Base-by-base conservation (phyloP, 2,113 vertebrate species). In the Ammospiza nelsoni region DNA sequence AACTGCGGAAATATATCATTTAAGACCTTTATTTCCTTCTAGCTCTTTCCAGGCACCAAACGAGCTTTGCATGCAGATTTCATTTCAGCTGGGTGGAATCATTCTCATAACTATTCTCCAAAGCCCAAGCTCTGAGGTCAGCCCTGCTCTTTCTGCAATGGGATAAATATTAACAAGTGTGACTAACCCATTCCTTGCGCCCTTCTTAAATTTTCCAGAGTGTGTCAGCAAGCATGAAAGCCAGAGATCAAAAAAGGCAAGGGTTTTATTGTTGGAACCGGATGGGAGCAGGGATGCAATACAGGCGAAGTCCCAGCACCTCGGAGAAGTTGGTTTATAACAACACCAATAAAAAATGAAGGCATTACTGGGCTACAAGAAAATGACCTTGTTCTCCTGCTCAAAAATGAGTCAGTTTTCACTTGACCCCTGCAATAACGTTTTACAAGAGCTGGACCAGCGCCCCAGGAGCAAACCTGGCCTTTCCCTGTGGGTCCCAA, bases 91-190 rank as follows among this genome's bases (percentile, higher is more conserved):
- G 91, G 77, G 94, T 95, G 87, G 85, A 95, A 94, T 91, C 67
- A 2, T 77, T 96, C 92, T 96, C 86, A 41, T 90, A 95, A 96
- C 49, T 94, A 48, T 91, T 92, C 91, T 97, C 97, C 87, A 96
- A 96, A 97, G 95, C 95, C 91, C 48, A 48, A 71, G 92, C 87
- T 95, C 86, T 61, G 96, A 97, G 96, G 92, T 96, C 95, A 94
- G 92, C 59, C 74, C 96, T 57, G 75, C 75, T 96, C 89, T 88
- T 96, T 80, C 80, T 93, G 84, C 85, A 90, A 79, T 43, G 41
- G 87, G 52, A 96, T 95, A 96, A 96, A 93, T 91, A 97, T 96
- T 96, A 97, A 97, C 82, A 97, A 96, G 92, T 96, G 91, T 97
- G 90, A 97, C 96, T 96, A 97, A 97, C 94, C 93, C 79, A 57